Evolutionary conservation across 2,797 vertebrate genomes (phyloP).

Genomic region (Melanotaenia pygmaea): DNA sequence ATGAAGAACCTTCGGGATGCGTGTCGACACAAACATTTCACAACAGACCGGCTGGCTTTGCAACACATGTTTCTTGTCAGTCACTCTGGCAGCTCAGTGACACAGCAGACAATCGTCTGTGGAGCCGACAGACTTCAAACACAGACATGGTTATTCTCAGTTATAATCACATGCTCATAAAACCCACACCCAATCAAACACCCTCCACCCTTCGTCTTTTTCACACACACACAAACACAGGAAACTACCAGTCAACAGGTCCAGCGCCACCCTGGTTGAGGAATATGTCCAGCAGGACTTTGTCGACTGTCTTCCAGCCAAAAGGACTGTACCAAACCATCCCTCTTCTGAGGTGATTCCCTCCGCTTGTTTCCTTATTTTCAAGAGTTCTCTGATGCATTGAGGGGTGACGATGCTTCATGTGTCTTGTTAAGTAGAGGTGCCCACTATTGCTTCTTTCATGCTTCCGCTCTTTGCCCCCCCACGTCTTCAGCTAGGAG

Average conservation of each 20-base stretch:
- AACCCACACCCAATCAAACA: conserved; percentile 16
- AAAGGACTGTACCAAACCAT: conserved; percentile 58
- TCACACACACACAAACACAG: conserved; percentile 1
- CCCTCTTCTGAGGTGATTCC: conserved; percentile 46
- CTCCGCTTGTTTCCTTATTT: conserved; percentile 36
- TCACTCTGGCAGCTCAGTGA: conserved; percentile 55
- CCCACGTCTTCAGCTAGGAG: conserved; percentile 38
- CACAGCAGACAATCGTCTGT: conserved; percentile 55
- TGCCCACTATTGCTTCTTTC: conserved; percentile 38
- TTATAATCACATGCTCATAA: conserved; percentile 63
- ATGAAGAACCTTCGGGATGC: neutral
- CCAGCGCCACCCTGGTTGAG: conserved; percentile 43
- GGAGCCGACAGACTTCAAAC: conserved; percentile 60
- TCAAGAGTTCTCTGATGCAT: conserved; percentile 54
- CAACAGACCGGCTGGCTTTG: conserved; percentile 12
- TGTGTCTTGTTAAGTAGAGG: conserved; percentile 67
- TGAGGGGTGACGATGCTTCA: conserved; percentile 53
- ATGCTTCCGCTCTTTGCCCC: conserved; percentile 22
- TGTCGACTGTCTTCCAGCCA: conserved; percentile 55
- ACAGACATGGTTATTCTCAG: conserved; percentile 51
- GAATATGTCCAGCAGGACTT: conserved; percentile 32
- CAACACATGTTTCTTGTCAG: conserved; percentile 66
- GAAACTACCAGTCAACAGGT: conserved; percentile 59
- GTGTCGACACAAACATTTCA: conserved; percentile 29
- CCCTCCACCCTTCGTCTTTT: conserved; percentile 11